Evolutionary conservation across 2,888 invertebrate genomes (phyloP).

Genomic region (Leucoma salicis): DNA sequence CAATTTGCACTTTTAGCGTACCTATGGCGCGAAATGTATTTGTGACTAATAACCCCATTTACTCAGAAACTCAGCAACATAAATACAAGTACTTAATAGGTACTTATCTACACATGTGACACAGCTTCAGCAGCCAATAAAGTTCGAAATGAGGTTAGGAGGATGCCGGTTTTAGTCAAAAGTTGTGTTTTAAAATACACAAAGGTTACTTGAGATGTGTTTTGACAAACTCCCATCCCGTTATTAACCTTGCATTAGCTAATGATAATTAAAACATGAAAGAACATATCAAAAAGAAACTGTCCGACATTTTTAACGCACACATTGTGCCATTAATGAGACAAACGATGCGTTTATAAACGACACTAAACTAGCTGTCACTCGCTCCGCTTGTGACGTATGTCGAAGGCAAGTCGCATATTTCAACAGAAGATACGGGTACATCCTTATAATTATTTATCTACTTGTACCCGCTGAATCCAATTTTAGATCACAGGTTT

Average conservation of each 20-base stretch:
- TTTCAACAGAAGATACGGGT: not conserved
- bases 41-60: not conserved
- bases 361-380: slow-evolving; percentile 46
- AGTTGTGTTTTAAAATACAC: too few species aligned
- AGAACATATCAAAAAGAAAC: slow-evolving; percentile 3
- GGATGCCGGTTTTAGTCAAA: too few species aligned
- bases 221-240: slow-evolving; percentile 9
- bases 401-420: slow-evolving; percentile 22
- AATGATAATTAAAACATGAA: slow-evolving; percentile 8
- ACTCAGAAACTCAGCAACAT: not conserved
- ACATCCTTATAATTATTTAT: too few species aligned
- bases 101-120: too few species aligned
- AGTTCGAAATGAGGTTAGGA: too few species aligned
- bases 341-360: slow-evolving; percentile 23
- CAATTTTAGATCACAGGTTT: too few species aligned
- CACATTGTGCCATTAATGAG: slow-evolving; percentile 17
- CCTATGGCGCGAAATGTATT: not conserved
- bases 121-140: too few species aligned
- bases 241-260: slow-evolving; percentile 6
- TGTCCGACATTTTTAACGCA: not conserved
- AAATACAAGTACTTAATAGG: not conserved
- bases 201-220: too few species aligned
- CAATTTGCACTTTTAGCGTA: slow-evolving; percentile 26
- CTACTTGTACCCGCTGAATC: too few species aligned
- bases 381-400: slow-evolving; percentile 42